phyloP scores from a whole-genome alignment of 1,140 invertebrate genomes.

The Monomorium pharaonis region DNA sequence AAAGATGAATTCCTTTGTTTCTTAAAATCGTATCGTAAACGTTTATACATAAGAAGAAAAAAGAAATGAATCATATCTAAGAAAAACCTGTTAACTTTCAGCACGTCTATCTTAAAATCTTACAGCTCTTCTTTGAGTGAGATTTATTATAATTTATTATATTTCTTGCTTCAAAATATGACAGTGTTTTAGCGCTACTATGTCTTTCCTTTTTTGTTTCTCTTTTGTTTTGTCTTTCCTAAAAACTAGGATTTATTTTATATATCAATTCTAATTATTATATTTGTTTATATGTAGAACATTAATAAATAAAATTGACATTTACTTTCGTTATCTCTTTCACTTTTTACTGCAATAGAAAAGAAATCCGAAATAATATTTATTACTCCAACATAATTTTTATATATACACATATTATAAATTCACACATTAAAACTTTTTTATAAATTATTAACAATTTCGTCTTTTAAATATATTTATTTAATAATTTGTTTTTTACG shows the following conservation, averaged over 20 bases:
- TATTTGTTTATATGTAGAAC: not conserved
- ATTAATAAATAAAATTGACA: not conserved
- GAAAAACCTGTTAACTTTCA: too few species aligned
- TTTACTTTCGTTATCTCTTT: not conserved
- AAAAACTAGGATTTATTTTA: not conserved
- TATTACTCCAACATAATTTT: not conserved
- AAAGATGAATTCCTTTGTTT: not conserved
- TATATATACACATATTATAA: not conserved
- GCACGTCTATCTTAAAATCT: too few species aligned
- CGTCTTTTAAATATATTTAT: not conserved
- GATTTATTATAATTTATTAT: too few species aligned
- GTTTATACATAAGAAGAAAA: not conserved
- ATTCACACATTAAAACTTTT: not conserved
- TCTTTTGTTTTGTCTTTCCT: too few species aligned
- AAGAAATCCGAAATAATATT: not conserved
- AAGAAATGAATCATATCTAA: not conserved
- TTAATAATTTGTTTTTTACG: slow-evolving; percentile 1
- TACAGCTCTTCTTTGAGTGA: too few species aligned
- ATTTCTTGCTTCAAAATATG: too few species aligned
- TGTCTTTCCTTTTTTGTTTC: too few species aligned
- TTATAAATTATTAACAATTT: not conserved
- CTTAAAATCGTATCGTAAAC: not conserved
- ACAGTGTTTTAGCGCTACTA: too few species aligned
- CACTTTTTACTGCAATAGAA: not conserved
- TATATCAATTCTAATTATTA: not conserved